Percentiles rank a stretch among this genome's conserved stretches.
These are phyloP conservation scores for Drosophila nebulosa DNA, from an alignment of 1,140 invertebrate genomes.

Conservation along the genomic window DNA sequence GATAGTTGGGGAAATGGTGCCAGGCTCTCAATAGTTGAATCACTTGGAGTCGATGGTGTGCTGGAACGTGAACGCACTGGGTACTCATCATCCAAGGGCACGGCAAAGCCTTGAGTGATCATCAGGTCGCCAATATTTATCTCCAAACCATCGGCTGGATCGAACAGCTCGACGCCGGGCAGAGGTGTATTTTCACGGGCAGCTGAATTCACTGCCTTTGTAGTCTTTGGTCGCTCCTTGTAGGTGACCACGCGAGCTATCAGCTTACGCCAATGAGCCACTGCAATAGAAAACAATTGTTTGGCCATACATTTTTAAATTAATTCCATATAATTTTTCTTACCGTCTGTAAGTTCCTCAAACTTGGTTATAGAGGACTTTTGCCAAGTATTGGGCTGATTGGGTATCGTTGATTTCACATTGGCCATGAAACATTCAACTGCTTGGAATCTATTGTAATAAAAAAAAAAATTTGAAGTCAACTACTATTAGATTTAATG, in stretches of 20 bases:
- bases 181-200: constrained; percentile 84
- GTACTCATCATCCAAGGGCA: constrained; percentile 60
- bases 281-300: constrained; percentile 16
- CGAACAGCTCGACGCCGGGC: constrained; percentile 85
- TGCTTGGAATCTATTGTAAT: constrained; percentile 83
- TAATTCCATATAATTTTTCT: background rate
- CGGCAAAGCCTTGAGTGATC: constrained; percentile 68
- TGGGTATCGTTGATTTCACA: constrained; percentile 83
- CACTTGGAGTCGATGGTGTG: constrained; percentile 57
- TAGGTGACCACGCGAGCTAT: constrained; percentile 86
- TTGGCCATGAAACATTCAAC: constrained; percentile 90
- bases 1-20: constrained; percentile 62
- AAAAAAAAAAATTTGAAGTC: background rate
- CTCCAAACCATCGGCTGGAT: constrained; percentile 76
- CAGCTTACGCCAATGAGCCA: constrained; percentile 86
- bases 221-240: constrained; percentile 81
- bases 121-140: constrained; percentile 69
- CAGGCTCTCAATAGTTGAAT: constrained; percentile 65
- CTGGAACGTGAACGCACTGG: constrained; percentile 61
- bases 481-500: too few species aligned
- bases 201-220: constrained; percentile 66
- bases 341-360: constrained; percentile 85
- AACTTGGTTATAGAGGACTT: constrained; percentile 86
- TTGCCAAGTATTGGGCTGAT: constrained; percentile 83
- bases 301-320: too few species aligned